Evolutionary conservation across 1,140 invertebrate genomes (phyloP).

Genomic region (Metopolophium dirhodum): DNA sequence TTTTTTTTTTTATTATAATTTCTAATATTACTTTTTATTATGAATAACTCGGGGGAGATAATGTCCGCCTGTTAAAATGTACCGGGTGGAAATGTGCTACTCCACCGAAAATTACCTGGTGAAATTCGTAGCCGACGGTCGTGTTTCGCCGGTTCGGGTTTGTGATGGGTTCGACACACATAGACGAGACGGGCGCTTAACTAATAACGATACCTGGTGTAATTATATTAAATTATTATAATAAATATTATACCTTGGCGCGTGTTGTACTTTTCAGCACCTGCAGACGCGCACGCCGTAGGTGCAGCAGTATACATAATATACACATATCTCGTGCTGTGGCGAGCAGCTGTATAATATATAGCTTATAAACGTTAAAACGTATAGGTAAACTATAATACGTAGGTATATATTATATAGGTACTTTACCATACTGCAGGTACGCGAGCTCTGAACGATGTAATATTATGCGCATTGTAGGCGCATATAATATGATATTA

Average conservation of each 20-base stretch:
- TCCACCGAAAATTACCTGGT: too few species aligned
- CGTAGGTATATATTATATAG: neutral
- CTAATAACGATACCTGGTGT: neutral
- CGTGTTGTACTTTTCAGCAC: neutral
- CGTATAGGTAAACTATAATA: too few species aligned
- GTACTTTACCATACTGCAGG: neutral
- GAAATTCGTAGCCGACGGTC: too few species aligned
- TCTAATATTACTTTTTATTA: too few species aligned
- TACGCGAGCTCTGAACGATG: neutral
- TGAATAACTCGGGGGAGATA: too few species aligned
- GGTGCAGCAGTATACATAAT: too few species aligned
- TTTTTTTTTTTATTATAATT: too few species aligned
- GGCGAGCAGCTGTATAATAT: neutral
- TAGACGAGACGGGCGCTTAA: neutral
- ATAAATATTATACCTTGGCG: neutral
- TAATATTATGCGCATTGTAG: neutral
- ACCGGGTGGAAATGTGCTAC: too few species aligned
- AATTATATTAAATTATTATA: neutral
- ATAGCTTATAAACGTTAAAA: too few species aligned
- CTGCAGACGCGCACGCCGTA: neutral
- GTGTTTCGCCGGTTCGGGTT: neutral
- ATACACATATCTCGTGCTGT: neutral
- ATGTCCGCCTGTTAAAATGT: too few species aligned
- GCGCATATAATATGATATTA: too few species aligned
- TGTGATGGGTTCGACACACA: neutral